Conservation (phyloP, 2,797 vertebrate genomes). For the Syncerus caffer region DNA sequence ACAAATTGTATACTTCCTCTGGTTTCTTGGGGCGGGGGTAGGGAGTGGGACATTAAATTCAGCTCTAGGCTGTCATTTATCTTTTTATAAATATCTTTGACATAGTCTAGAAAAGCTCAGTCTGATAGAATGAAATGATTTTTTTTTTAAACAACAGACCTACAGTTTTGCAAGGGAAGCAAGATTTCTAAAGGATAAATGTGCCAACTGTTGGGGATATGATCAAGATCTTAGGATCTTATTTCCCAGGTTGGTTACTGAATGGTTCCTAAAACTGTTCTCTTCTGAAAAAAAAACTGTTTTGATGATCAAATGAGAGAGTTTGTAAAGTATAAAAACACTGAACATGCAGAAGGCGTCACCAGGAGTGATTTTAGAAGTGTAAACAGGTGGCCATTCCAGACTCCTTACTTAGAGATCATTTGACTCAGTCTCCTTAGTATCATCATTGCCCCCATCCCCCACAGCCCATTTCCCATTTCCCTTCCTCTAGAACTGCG, state of each 20-base stretch:
- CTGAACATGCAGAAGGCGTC: too few relatives aligned
- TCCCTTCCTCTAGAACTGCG: not conserved
- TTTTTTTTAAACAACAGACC: not conserved
- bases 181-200: not conserved
- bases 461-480: not conserved
- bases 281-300: not conserved
- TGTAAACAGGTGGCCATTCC: rapidly evolving
- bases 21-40: too few relatives aligned
- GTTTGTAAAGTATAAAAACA: not conserved
- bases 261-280: not conserved
- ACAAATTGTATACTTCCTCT: not conserved
- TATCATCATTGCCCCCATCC: not conserved
- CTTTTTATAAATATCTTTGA: not conserved
- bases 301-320: not conserved
- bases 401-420: not conserved
- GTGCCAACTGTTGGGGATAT: not conserved
- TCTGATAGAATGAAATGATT: slow-evolving; percentile 15
- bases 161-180: slow-evolving; percentile 3
- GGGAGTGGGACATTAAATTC: not conserved
- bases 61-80: not conserved
- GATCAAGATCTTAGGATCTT: not conserved
- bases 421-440: rapidly evolving
- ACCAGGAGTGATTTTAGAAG: not conserved
- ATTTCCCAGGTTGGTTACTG: not conserved
- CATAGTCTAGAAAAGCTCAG: not conserved